Conservation (phyloP, 1,140 invertebrate genomes). For the Platyscapa corneri region DNA sequence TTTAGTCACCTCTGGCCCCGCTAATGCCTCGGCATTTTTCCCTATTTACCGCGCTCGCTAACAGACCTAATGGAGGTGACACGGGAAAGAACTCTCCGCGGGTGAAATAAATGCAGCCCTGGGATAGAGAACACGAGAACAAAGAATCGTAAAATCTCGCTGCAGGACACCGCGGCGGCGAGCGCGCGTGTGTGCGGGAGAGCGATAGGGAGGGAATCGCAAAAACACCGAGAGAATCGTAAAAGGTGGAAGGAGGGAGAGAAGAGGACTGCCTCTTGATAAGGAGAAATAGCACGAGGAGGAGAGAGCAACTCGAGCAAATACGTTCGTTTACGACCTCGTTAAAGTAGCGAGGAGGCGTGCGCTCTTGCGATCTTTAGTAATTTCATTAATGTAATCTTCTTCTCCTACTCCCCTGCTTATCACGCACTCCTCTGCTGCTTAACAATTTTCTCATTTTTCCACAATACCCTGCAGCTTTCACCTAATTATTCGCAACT, state of each 20-base stretch:
- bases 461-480: neutral
- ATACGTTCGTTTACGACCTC: conserved; percentile 52
- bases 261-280: conserved; percentile 26
- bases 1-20: neutral
- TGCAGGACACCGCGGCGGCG: neutral
- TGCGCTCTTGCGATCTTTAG: conserved; percentile 27
- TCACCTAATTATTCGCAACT: neutral
- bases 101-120: conserved; percentile 4
- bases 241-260: conserved; percentile 28
- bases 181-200: neutral
- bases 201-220: neutral
- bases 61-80: conserved; percentile 42
- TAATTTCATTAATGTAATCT: conserved; percentile 53
- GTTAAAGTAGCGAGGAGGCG: conserved; percentile 37
- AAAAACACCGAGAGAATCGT: conserved; percentile 37
- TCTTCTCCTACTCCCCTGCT: neutral
- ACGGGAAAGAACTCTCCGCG: conserved; percentile 35
- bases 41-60: conserved; percentile 42
- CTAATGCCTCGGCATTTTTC: conserved; percentile 44
- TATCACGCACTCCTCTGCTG: neutral
- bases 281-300: conserved; percentile 10
- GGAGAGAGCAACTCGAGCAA: conserved; percentile 38
- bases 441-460: neutral
- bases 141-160: conserved; percentile 51
- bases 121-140: conserved; percentile 1